Base-by-base conservation (phyloP, 2,113 vertebrate genomes). In the Amphiprion percula region DNA sequence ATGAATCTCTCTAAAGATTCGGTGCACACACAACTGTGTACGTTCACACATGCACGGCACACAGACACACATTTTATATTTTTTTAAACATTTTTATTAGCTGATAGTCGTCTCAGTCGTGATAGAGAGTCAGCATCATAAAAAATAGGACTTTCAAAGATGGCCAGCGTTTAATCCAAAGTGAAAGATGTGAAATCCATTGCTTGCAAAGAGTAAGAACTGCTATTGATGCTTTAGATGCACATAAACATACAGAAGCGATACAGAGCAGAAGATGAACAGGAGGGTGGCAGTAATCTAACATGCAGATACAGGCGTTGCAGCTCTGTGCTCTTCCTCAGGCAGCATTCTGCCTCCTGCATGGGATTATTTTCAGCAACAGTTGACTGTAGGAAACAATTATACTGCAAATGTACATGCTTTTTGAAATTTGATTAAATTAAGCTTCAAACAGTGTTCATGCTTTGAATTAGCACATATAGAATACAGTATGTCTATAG, bases 1-100 rank as follows among this genome's bases (percentile, higher is more conserved):
- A 86, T 82, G 81, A 89, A 74, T 76, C 72, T 74, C 58, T 82
- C 47, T 52, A n/a, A 77, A 79, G 54, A 79, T n/a, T 49, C 41
- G 64, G 17, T 52, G 10, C 66, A 81, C 77, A 24, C 28, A 17
- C 23, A 23, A 14, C 14, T 26, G n/a, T 53, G 30, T n/a, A 39
- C 10, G 33, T 10, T 39, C 53, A 39, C 60, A 21, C 61, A 67
- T 12, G 46, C 52, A 6, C 47, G 28, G 23, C 11, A 19, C 46
- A 73, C 41, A 16, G 10, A 44, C 3, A 56, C 12, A 47, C 47
- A 23, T 39, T 62, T 55, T 1, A 26, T 30, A 30, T 30, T 30
- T 30, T 30, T 30, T 30, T 6, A 30, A 2, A 75, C 9, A 17
- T 46, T 64, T 63, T n/a, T 24, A 26, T 54, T 5, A 30, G 46